A percentile compares a stretch with the other conserved stretches of the same genome.
These are phyloP conservation scores for Plectrocnemia conspersa DNA, from an alignment of 1,140 invertebrate genomes.

Conservation along the genomic window DNA sequence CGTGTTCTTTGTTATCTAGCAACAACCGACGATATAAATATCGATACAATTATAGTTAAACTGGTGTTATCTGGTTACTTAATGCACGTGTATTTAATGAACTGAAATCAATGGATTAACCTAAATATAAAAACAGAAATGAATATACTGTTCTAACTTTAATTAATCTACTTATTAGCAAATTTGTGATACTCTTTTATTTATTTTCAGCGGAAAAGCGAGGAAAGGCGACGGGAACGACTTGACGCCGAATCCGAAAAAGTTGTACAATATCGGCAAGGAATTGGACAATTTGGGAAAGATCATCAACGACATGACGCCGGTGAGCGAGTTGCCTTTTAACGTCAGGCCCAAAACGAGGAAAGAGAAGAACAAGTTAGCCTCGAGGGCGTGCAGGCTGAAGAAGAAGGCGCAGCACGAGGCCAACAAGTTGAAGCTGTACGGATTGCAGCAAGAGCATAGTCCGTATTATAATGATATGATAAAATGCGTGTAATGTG, in stretches of 20 bases:
- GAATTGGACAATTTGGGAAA: conserved; percentile 88
- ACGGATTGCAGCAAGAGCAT: conserved; percentile 89
- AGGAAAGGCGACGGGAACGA: conserved; percentile 97
- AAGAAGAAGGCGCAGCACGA: conserved; percentile 95
- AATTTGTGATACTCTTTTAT: too few relatives aligned
- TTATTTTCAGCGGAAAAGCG: conserved; percentile 74
- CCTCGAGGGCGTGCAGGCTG: conserved; percentile 89
- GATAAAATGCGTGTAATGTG: background rate
- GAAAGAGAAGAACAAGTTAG: conserved; percentile 97
- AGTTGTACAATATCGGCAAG: conserved; percentile 83
- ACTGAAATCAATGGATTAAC: too few relatives aligned
- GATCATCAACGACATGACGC: conserved; percentile 93
- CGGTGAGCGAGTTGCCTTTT: conserved; percentile 87
- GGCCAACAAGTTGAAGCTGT: conserved; percentile 92
- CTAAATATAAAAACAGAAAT: too few relatives aligned
- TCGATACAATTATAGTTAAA: too few relatives aligned
- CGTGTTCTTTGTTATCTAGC: too few relatives aligned
- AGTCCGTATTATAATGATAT: conserved; percentile 59
- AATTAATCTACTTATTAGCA: background rate
- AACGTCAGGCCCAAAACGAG: conserved; percentile 84
- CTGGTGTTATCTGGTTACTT: too few relatives aligned
- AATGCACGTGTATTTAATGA: too few relatives aligned
- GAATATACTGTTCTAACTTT: too few relatives aligned
- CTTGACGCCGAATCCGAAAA: conserved; percentile 89
- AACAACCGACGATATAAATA: too few relatives aligned